Percentiles rank a stretch among this genome's conserved stretches.
phyloP scores from a whole-genome alignment of 2,888 invertebrate genomes.

The Xanthia togata region DNA sequence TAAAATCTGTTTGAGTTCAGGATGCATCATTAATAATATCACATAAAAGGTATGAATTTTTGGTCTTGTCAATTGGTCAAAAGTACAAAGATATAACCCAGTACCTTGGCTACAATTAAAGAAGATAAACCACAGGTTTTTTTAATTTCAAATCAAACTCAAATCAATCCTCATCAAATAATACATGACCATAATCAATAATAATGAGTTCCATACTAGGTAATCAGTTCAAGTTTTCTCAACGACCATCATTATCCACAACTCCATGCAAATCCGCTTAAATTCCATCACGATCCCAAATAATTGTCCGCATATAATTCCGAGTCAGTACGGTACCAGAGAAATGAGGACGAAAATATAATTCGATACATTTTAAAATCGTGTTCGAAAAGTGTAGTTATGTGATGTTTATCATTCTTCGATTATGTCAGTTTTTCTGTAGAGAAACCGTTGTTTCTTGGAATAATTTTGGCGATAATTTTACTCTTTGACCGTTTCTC shows the following conservation, averaged over 20 bases:
- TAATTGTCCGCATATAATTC: slow-evolving; percentile 47
- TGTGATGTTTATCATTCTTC: slow-evolving; percentile 3
- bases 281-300: slow-evolving; percentile 53
- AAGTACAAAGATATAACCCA: too few relatives aligned
- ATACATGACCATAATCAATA: slow-evolving; percentile 3
- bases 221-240: slow-evolving; percentile 22
- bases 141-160: neutral
- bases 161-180: neutral
- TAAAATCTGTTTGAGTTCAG: neutral
- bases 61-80: too few relatives aligned
- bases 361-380: slow-evolving; percentile 49
- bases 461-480: neutral
- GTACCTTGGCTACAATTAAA: neutral
- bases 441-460: neutral
- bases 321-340: slow-evolving; percentile 10
- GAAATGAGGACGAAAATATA: slow-evolving; percentile 32
- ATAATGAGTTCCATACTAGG: slow-evolving; percentile 18
- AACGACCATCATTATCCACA: slow-evolving; percentile 40
- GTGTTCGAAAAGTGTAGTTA: neutral
- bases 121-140: neutral
- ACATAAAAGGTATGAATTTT: too few relatives aligned
- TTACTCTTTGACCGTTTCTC: neutral
- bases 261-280: slow-evolving; percentile 48
- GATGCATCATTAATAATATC: too few relatives aligned
- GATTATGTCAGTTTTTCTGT: neutral